Evolutionary conservation across 2,888 invertebrate species (phyloP).

Genomic region (Ecliptopera silaceata): DNA sequence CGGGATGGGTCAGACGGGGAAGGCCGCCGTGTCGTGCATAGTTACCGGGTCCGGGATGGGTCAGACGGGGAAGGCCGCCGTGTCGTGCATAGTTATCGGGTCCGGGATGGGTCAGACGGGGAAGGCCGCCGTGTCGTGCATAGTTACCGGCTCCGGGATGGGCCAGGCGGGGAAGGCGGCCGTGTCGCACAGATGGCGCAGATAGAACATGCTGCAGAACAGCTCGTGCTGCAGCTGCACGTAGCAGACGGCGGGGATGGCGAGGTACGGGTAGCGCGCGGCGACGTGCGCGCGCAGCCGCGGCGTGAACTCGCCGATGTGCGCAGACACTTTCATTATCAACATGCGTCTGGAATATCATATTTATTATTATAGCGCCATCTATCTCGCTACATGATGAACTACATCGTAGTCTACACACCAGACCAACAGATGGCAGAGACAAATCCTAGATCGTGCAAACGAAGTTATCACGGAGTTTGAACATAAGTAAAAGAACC

Average conservation of each 20-base stretch:
- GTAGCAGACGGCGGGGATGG: slow-evolving; percentile 96
- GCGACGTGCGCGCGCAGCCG: slow-evolving; percentile 96
- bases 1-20: too few relatives aligned
- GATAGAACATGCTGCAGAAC: slow-evolving; percentile 99
- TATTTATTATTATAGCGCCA: too few relatives aligned
- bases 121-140: neutral
- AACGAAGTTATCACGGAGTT: too few relatives aligned
- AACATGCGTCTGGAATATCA: slow-evolving; percentile 88
- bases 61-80: too few relatives aligned
- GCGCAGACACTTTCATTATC: slow-evolving; percentile 98
- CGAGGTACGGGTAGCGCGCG: slow-evolving; percentile 97
- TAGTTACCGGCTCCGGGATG: slow-evolving; percentile 78
- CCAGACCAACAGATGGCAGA: too few relatives aligned
- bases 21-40: too few relatives aligned
- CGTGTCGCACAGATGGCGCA: slow-evolving; percentile 97
- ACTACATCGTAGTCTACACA: too few relatives aligned
- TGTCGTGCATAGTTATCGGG: neutral
- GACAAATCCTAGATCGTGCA: too few relatives aligned
- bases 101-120: neutral
- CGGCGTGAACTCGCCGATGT: slow-evolving; percentile 98
- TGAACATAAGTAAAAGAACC: too few relatives aligned
- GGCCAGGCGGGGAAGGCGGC: slow-evolving; percentile 98
- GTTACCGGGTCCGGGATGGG: too few relatives aligned
- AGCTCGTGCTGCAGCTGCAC: slow-evolving; percentile 97
- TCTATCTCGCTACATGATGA: too few relatives aligned